phyloP scores from a whole-genome alignment of 2,113 vertebrate species.

The Salvelinus fontinalis region DNA sequence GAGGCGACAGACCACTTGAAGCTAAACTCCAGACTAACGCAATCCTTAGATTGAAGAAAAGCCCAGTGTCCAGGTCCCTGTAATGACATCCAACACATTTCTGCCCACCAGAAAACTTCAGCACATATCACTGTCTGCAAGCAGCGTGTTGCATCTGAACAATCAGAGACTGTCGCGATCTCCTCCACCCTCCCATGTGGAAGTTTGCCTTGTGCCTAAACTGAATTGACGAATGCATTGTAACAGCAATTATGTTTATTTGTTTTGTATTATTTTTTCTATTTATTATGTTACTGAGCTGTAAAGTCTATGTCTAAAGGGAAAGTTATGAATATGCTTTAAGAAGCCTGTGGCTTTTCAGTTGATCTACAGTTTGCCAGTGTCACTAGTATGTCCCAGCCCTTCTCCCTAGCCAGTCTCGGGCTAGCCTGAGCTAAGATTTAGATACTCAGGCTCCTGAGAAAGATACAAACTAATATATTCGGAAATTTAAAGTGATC shows the following conservation, averaged over 20 bases:
- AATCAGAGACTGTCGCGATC: constrained; percentile 95
- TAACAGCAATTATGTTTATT: constrained; percentile 83
- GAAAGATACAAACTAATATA: constrained; percentile 62
- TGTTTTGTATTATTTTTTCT: constrained; percentile 67
- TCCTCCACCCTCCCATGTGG: constrained; percentile 85
- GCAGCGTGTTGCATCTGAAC: constrained; percentile 92
- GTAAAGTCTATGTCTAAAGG: constrained; percentile 93
- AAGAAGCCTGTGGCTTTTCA: constrained; percentile 82
- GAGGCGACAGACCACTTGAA: constrained; percentile 87
- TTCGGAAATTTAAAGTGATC: constrained; percentile 55
- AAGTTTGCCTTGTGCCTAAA: constrained; percentile 99
- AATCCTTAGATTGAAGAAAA: constrained; percentile 85
- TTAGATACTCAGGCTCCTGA: constrained; percentile 44
- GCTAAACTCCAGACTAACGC: constrained; percentile 82
- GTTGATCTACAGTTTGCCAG: constrained; percentile 79
- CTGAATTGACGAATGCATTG: constrained; percentile 99
- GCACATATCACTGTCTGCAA: constrained; percentile 86
- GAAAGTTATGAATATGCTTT: constrained; percentile 84
- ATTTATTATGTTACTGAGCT: constrained; percentile 98
- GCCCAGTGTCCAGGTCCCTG: constrained; percentile 63
- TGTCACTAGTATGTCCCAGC: constrained; percentile 46
- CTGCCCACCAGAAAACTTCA: constrained; percentile 75
- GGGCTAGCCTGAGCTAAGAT: constrained; percentile 33
- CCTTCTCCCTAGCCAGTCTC: constrained; percentile 36
- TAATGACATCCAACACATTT: constrained; percentile 81